A percentile compares a stretch with the other conserved stretches of the same genome.
Conservation (phyloP, 92 coral and sea anemone species). For the Pocillopora grandis region DNA sequence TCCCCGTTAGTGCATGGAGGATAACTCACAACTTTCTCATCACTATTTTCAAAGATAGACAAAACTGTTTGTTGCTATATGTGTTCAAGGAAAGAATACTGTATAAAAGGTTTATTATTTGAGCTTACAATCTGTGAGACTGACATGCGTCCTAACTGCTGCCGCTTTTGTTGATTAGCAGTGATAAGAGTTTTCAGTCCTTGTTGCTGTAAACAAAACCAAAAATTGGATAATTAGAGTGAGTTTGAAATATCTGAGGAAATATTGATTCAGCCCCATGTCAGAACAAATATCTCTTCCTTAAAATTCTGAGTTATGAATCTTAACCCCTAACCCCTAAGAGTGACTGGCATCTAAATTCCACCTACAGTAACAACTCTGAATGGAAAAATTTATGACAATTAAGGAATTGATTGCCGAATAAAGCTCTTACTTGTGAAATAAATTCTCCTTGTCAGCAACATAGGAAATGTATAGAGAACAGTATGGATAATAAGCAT, state of each 20-base stretch:
- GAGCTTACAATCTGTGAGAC: slow-evolving; percentile 51
- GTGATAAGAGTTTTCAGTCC: slow-evolving; percentile 55
- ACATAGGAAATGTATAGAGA: no score
- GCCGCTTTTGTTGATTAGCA: slow-evolving; percentile 52
- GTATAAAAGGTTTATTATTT: not conserved
- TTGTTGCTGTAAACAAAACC: slow-evolving; percentile 49
- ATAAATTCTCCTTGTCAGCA: no score
- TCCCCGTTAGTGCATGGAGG: no score
- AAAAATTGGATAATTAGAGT: not conserved
- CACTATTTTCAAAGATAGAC: no score
- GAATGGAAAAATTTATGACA: no score
- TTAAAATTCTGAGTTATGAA: no score
- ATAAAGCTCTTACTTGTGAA: no score
- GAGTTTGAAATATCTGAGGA: not conserved
- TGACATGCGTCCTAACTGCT: slow-evolving; percentile 58
- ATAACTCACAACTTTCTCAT: no score
- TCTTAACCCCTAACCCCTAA: no score
- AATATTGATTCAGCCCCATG: not conserved
- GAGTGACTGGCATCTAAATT: no score
- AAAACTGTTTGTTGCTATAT: not conserved
- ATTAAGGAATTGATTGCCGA: no score
- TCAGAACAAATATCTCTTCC: not conserved
- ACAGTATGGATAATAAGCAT: not conserved
- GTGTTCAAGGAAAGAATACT: not conserved
- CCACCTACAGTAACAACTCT: no score